Percentiles rank a stretch among this genome's conserved stretches.
Conservation (phyloP, 2,888 invertebrate genomes). For the Ditylenchus weischeri region DNA sequence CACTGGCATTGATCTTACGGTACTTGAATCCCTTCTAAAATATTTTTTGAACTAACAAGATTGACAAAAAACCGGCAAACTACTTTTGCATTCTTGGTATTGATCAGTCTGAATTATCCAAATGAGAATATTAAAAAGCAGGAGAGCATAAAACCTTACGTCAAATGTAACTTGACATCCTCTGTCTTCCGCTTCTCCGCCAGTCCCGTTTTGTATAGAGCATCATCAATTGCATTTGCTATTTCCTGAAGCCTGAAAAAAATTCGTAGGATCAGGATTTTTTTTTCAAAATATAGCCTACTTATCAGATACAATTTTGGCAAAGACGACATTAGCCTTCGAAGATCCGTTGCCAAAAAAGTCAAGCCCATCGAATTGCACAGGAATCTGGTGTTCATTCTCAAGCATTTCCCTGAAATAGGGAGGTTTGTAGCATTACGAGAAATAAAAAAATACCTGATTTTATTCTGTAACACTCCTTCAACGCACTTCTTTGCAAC, state of each 20-base stretch:
- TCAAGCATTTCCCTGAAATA: slow-evolving; percentile 2
- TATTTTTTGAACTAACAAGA: neutral
- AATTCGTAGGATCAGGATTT: neutral
- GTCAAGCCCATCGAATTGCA: slow-evolving; percentile 16
- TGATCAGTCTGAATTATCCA: neutral
- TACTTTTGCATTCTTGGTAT: neutral
- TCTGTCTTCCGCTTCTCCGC: slow-evolving; percentile 9
- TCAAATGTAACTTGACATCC: slow-evolving; percentile 23
- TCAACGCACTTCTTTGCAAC: slow-evolving; percentile 14
- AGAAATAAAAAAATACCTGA: slow-evolving; percentile 14
- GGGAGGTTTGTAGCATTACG: neutral
- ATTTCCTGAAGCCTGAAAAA: slow-evolving; percentile 21
- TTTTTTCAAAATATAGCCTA: neutral
- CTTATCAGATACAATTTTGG: slow-evolving; percentile 12
- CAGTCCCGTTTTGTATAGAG: slow-evolving; percentile 13
- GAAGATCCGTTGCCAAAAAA: slow-evolving; percentile 11
- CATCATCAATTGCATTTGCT: slow-evolving; percentile 20
- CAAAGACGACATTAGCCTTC: slow-evolving; percentile 18
- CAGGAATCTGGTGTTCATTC: neutral
- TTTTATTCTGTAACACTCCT: slow-evolving; percentile 5
- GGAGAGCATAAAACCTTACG: neutral
- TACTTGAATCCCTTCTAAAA: slow-evolving; percentile 12
- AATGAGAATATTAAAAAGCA: too few relatives aligned
- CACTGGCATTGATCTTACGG: slow-evolving; percentile 2
- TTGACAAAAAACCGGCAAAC: too few relatives aligned